These are phyloP conservation scores for Alligator mississippiensis DNA, from an alignment of 2,113 vertebrate genomes.

Conservation along the genomic window DNA sequence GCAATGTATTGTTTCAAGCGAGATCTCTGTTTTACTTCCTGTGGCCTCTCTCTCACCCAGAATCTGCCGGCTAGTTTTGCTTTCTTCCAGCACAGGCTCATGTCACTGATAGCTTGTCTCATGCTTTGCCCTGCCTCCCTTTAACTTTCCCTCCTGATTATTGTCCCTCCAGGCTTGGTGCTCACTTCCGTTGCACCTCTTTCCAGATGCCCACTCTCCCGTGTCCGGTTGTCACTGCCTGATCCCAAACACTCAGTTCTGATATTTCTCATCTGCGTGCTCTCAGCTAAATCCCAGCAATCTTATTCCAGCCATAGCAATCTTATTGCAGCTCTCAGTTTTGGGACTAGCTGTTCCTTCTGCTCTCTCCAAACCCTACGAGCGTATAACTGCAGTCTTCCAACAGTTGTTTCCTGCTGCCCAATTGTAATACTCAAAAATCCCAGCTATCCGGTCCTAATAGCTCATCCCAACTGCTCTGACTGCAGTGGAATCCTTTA, in stretches of 20 bases:
- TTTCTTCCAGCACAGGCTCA: neutral
- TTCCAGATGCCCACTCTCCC: too few relatives aligned
- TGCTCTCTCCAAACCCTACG: too few relatives aligned
- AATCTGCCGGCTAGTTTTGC: neutral
- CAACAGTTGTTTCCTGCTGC: neutral
- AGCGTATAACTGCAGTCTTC: neutral
- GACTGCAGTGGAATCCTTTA: neutral
- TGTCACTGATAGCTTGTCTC: neutral
- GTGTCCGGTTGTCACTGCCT: neutral
- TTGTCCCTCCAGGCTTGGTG: neutral
- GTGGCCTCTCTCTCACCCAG: neutral
- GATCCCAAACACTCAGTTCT: neutral
- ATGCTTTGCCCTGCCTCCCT: neutral
- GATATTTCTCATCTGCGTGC: too few relatives aligned
- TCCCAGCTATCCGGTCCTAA: fast-evolving
- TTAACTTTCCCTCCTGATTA: fast-evolving
- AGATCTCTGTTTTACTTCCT: neutral
- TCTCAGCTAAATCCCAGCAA: too few relatives aligned
- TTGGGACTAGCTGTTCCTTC: too few relatives aligned
- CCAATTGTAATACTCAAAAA: fast-evolving
- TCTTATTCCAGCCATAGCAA: too few relatives aligned
- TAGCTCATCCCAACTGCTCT: neutral
- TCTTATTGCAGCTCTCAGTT: too few relatives aligned
- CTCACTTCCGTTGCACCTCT: neutral
- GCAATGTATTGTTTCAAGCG: neutral